Percentiles rank a stretch among this genome's conserved stretches.
phyloP scores from a whole-genome alignment of 2,797 vertebrate species.

The Phylloscopus collybita region DNA sequence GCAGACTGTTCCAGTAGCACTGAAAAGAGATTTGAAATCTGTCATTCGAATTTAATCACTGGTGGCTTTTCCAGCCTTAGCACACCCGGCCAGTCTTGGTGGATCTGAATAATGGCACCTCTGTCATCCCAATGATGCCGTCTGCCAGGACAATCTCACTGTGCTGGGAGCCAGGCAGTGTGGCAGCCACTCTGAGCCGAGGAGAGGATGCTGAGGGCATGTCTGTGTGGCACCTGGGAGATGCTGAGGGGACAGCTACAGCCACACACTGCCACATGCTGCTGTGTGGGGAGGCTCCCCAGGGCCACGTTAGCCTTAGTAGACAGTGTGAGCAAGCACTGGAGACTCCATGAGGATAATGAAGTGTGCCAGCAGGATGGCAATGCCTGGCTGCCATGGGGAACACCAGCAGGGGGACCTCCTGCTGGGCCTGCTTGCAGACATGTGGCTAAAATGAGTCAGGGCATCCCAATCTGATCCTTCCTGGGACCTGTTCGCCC shows the following conservation, averaged over 20 bases:
- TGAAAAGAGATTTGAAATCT: background rate
- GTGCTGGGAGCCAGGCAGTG: fast-evolving
- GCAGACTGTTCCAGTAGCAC: background rate
- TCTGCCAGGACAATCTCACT: background rate
- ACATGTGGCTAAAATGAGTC: background rate
- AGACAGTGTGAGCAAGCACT: fast-evolving
- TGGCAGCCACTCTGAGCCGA: fast-evolving
- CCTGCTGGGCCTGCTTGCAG: background rate
- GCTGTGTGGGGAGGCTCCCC: background rate
- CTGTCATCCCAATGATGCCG: background rate
- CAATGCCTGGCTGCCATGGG: background rate
- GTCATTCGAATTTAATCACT: background rate
- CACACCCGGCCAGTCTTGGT: background rate
- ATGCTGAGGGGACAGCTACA: fast-evolving
- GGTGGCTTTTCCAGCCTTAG: background rate
- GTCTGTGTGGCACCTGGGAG: background rate
- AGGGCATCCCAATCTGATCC: background rate
- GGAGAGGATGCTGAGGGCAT: background rate
- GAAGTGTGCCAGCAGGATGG: fast-evolving
- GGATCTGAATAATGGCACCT: background rate
- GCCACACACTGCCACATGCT: fast-evolving
- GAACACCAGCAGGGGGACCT: background rate
- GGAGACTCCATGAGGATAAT: background rate
- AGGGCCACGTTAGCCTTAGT: fast-evolving
- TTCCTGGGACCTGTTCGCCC: background rate